A percentile compares a stretch with the other conserved stretches of the same genome.
Conservation (phyloP, 2,113 vertebrate species). For the Aythya baeri region DNA sequence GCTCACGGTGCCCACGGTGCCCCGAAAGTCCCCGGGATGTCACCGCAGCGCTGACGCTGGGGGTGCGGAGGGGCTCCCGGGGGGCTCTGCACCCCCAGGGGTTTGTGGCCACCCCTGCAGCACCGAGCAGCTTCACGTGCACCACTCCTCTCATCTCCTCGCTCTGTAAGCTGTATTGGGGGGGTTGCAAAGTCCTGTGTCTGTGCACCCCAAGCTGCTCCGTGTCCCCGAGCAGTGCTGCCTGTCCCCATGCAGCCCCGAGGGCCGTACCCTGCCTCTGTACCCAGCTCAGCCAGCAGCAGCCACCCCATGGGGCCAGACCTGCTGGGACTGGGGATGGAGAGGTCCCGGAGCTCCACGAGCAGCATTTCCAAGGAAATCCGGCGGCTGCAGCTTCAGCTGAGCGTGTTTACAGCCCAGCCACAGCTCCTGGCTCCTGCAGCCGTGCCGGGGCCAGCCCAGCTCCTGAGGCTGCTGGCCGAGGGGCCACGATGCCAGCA, state of each 20-base stretch:
- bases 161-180: no score
- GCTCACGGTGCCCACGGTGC: background rate
- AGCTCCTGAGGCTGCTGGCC: no score
- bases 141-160: no score
- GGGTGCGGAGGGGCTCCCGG: no score
- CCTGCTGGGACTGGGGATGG: background rate
- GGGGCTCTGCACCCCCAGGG: fast-evolving
- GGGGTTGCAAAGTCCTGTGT: background rate
- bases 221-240: background rate
- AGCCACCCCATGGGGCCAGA: fast-evolving
- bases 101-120: fast-evolving
- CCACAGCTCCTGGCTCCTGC: background rate
- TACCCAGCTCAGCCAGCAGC: background rate
- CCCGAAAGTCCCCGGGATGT: background rate
- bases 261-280: background rate
- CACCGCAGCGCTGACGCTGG: background rate
- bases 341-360: fast-evolving
- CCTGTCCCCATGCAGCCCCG: fast-evolving
- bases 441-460: background rate
- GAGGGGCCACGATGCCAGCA: no score
- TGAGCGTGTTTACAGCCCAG: background rate
- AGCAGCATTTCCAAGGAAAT: background rate
- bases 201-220: fast-evolving
- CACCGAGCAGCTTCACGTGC: background rate
- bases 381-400: slow-evolving; percentile 36